A percentile compares a stretch with the other conserved stretches of the same genome.
phyloP scores from a whole-genome alignment of 2,113 vertebrate genomes.

The Platichthys stellatus region DNA sequence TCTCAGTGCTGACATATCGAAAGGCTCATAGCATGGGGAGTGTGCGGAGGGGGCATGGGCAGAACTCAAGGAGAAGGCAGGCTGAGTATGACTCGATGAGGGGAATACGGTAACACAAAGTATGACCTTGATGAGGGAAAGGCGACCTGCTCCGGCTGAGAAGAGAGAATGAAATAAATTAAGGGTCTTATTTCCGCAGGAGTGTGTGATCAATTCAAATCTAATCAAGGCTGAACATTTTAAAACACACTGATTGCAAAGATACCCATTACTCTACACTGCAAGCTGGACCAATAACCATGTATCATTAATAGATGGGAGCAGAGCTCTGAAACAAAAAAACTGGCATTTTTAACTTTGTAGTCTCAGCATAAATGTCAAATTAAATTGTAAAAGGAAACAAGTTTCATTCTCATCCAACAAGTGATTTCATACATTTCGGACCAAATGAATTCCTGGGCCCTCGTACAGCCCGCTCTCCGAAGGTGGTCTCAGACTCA shows the following conservation, averaged over 20 bases:
- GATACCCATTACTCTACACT: constrained; percentile 58
- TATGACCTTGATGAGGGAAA: constrained; percentile 61
- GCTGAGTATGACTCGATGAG: constrained; percentile 59
- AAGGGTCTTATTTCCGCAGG: neutral
- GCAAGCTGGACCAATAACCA: constrained; percentile 60
- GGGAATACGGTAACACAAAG: constrained; percentile 40
- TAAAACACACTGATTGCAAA: constrained; percentile 58
- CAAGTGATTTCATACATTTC: constrained; percentile 58
- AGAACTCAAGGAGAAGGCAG: constrained; percentile 52
- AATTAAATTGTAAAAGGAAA: constrained; percentile 55
- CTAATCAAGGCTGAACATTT: constrained; percentile 62
- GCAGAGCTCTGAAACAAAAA: constrained; percentile 48
- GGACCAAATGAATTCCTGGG: constrained; percentile 16
- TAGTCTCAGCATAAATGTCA: constrained; percentile 70
- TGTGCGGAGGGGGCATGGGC: constrained; percentile 36
- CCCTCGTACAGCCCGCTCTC: neutral
- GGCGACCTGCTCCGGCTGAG: neutral
- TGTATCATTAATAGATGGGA: constrained; percentile 67
- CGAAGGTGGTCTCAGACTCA: neutral
- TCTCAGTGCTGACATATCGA: constrained; percentile 71
- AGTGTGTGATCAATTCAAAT: constrained; percentile 57
- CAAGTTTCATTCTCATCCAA: constrained; percentile 58
- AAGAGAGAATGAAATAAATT: constrained; percentile 15
- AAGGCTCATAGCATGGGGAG: constrained; percentile 58
- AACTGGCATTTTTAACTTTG: constrained; percentile 70